Evolutionary conservation across 1,140 invertebrate genomes (phyloP).

Genomic region (Frieseomelitta varia): DNA sequence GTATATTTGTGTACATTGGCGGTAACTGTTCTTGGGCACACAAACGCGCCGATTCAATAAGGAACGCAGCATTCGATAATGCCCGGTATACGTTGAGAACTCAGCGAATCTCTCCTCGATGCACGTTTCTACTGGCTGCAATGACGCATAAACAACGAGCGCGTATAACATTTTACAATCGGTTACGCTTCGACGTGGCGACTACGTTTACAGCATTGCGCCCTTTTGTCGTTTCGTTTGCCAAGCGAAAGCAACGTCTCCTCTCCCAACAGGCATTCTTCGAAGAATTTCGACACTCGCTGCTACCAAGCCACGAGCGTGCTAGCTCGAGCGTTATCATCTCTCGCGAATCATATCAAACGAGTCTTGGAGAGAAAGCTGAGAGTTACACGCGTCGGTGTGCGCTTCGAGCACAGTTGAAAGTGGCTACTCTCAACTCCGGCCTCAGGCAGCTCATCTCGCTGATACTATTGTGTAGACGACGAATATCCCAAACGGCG

Average conservation of each 20-base stretch:
- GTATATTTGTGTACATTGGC: neutral
- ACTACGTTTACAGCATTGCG: neutral
- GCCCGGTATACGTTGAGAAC: neutral
- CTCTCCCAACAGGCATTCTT: too few relatives aligned
- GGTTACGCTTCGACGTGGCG: neutral
- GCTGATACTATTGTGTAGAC: neutral
- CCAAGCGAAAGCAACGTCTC: neutral
- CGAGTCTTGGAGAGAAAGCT: constrained; percentile 15
- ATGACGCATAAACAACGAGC: neutral
- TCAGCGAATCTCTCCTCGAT: neutral
- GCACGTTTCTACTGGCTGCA: neutral
- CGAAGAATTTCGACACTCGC: too few relatives aligned
- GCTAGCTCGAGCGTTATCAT: neutral
- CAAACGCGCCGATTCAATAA: neutral
- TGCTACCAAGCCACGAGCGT: neutral
- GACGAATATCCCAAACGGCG: neutral
- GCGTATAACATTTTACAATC: neutral
- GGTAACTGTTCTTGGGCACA: neutral
- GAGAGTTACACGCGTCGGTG: constrained; percentile 19
- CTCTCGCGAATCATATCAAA: neutral
- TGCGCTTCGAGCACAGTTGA: neutral
- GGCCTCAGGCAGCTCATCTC: too few relatives aligned
- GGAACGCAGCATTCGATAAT: neutral
- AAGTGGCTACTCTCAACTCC: neutral
- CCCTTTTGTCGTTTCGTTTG: neutral